A percentile compares a stretch with the other conserved stretches of the same genome.
Conservation (phyloP, 1,140 invertebrate species). For the Lepidurus arcticus region DNA sequence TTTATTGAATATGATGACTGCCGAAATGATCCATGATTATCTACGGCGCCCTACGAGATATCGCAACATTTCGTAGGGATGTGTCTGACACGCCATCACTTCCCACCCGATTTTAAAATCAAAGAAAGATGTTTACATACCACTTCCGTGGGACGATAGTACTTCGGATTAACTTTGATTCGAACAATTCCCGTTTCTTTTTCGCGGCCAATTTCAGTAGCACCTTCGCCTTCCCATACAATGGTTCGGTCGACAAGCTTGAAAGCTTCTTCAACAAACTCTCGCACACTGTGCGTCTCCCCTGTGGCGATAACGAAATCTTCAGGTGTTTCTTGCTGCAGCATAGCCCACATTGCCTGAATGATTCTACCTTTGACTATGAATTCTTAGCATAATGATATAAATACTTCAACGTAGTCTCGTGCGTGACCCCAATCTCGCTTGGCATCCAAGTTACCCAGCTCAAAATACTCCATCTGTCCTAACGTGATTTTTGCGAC, state of each 20-base stretch:
- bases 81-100: background rate
- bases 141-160: slow-evolving; percentile 96
- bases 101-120: background rate
- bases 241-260: slow-evolving; percentile 64
- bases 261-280: slow-evolving; percentile 94
- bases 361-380: slow-evolving; percentile 37
- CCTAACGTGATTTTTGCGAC: slow-evolving; percentile 93
- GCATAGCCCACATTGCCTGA: slow-evolving; percentile 98
- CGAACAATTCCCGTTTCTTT: slow-evolving; percentile 70
- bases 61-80: background rate
- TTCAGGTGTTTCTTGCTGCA: slow-evolving; percentile 87
- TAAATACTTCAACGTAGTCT: slow-evolving; percentile 89
- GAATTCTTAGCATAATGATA: slow-evolving; percentile 24
- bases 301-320: slow-evolving; percentile 98
- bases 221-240: slow-evolving; percentile 79
- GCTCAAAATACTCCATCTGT: slow-evolving; percentile 75
- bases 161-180: slow-evolving; percentile 87
- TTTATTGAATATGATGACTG: slow-evolving; percentile 22
- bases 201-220: slow-evolving; percentile 79
- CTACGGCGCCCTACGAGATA: background rate
- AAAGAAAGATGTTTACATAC: slow-evolving; percentile 53
- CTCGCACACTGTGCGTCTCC: slow-evolving; percentile 86
- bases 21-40: background rate
- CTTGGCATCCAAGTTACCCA: slow-evolving; percentile 93
- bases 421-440: slow-evolving; percentile 99